Conservation (phyloP, 2,797 vertebrate genomes). For the Acrossocheilus wenchowensis region DNA sequence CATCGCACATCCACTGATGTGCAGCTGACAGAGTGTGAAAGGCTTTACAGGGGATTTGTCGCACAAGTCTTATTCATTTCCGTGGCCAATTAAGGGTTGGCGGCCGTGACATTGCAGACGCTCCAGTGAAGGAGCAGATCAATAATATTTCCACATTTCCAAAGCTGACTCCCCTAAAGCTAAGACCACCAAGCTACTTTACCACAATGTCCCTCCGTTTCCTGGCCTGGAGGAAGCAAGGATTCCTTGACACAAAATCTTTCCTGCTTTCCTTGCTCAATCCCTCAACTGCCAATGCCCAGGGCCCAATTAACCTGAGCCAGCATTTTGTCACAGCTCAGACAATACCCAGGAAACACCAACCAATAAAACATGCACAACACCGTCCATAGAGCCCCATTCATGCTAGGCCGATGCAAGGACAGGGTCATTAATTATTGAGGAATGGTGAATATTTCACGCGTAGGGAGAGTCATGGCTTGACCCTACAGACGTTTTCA, state of each 20-base stretch:
- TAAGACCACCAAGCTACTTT: slow-evolving; percentile 4
- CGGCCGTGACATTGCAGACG: slow-evolving; percentile 11
- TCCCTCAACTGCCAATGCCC: slow-evolving; percentile 34
- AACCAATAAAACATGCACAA: slow-evolving; percentile 50
- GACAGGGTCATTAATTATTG: slow-evolving; percentile 52
- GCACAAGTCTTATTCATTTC: slow-evolving; percentile 49
- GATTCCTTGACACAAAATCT: slow-evolving; percentile 38
- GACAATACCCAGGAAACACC: slow-evolving; percentile 29
- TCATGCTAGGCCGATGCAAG: slow-evolving; percentile 39
- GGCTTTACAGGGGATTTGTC: slow-evolving; percentile 49
- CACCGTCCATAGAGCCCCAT: slow-evolving; percentile 31
- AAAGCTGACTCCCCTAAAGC: slow-evolving; percentile 9
- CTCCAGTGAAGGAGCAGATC: slow-evolving; percentile 35
- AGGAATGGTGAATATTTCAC: slow-evolving; percentile 53
- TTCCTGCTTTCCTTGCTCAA: slow-evolving; percentile 26
- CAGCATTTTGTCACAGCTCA: slow-evolving; percentile 34
- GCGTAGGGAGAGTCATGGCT: slow-evolving; percentile 27
- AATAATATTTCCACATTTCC: slow-evolving; percentile 38
- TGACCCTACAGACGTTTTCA: slow-evolving; percentile 35
- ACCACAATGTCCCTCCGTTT: background rate
- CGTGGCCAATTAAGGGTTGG: slow-evolving; percentile 49
- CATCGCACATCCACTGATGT: slow-evolving; percentile 18
- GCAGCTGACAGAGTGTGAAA: slow-evolving; percentile 47
- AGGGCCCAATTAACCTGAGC: slow-evolving; percentile 49
- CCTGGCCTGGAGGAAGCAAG: slow-evolving; percentile 10